phyloP scores from a whole-genome alignment of 2,797 vertebrate genomes.

The Acanthurus leucopareius region DNA sequence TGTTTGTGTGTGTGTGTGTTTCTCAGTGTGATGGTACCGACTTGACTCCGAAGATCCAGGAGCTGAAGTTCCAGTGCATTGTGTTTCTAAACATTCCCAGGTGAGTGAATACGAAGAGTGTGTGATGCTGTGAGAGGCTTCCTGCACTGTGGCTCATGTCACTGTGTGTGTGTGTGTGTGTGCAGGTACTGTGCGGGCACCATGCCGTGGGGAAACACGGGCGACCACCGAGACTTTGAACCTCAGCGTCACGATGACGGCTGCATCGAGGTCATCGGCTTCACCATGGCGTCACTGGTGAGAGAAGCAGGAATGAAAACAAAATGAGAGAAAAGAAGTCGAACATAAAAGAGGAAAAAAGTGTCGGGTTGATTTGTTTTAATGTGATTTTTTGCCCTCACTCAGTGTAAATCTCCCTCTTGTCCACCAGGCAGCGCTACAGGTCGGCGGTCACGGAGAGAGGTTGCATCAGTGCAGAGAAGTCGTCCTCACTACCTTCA shows the following conservation, averaged over 20 bases:
- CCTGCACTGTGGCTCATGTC: no score
- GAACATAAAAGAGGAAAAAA: no score
- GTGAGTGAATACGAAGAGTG: conserved; percentile 66
- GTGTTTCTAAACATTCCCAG: conserved; percentile 99
- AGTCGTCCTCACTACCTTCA: conserved; percentile 94
- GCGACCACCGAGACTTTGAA: conserved; percentile 97
- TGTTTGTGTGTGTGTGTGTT: conserved; percentile 3
- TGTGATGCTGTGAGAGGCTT: no score
- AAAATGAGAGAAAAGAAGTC: no score
- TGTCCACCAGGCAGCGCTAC: conserved; percentile 91
- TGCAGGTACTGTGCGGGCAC: conserved; percentile 98
- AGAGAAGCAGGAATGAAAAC: conserved; percentile 55
- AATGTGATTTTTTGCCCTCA: accelerated
- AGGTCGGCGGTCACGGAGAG: conserved; percentile 97
- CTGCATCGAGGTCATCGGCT: conserved; percentile 98
- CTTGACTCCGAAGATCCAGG: conserved; percentile 98
- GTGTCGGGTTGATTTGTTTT: not conserved
- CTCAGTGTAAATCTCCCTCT: not conserved
- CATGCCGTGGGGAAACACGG: conserved; percentile 99
- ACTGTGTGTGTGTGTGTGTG: conserved; percentile 21
- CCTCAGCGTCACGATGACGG: conserved; percentile 98
- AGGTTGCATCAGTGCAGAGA: conserved; percentile 97
- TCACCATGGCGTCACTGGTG: conserved; percentile 98
- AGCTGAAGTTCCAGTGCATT: conserved; percentile 99
- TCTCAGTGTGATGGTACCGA: conserved; percentile 97